phyloP scores from a whole-genome alignment of 2,797 vertebrate genomes.

The Enteromius afrohamiltoni region DNA sequence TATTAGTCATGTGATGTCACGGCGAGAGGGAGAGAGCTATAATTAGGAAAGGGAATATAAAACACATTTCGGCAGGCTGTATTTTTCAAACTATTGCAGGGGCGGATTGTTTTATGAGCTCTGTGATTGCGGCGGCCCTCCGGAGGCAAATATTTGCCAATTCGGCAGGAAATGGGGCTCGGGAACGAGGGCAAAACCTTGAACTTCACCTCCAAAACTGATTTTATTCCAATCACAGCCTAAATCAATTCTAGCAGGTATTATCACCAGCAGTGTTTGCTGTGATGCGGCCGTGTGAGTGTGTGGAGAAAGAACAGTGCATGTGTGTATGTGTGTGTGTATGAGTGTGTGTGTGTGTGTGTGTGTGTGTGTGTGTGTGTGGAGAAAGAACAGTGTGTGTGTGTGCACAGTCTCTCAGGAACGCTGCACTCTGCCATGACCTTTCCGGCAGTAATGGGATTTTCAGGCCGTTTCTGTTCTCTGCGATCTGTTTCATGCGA shows the following conservation, averaged over 20 bases:
- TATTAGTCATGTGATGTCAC: conserved; percentile 23
- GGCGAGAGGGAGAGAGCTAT: conserved; percentile 10
- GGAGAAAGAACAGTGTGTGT: too few relatives aligned
- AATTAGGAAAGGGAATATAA: conserved; percentile 52
- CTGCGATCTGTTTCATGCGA: conserved; percentile 33
- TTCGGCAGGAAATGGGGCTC: conserved; percentile 39
- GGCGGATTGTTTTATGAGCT: conserved; percentile 47
- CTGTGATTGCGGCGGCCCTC: conserved; percentile 36
- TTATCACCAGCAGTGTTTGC: conserved; percentile 21
- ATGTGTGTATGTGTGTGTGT: too few relatives aligned
- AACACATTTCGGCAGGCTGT: conserved; percentile 42
- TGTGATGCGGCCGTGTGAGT: background rate
- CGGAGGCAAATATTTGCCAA: conserved; percentile 40
- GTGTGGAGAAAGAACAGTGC: conserved; percentile 9
- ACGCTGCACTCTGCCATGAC: conserved; percentile 63
- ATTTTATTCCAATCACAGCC: conserved; percentile 57
- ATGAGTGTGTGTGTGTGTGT: too few relatives aligned
- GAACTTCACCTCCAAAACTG: conserved; percentile 41
- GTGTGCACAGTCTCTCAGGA: conserved; percentile 56
- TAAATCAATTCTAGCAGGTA: conserved; percentile 62
- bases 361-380: too few relatives aligned
- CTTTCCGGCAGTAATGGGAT: conserved; percentile 70
- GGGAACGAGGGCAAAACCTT: conserved; percentile 19
- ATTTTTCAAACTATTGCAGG: conserved; percentile 34
- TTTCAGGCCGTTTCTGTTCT: conserved; percentile 63